Conservation (phyloP, 2,888 invertebrate genomes). For the Salpingus planirostris region DNA sequence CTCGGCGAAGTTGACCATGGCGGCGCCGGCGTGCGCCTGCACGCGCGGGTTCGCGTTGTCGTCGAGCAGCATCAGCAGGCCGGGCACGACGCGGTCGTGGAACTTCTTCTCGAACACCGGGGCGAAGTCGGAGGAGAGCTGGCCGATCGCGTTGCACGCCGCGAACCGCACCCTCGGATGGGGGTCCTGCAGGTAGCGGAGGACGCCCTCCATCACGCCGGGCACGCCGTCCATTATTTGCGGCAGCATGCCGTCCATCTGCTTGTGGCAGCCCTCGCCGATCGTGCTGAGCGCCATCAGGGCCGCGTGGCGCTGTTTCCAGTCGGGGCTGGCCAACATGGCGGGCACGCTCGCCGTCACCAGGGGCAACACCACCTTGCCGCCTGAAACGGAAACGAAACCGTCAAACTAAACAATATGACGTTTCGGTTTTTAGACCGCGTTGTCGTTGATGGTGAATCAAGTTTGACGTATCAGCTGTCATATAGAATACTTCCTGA, state of each 20-base stretch:
- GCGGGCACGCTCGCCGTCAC: conserved; percentile 72
- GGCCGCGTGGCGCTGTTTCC: conserved; percentile 91
- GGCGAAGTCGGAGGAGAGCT: conserved; percentile 98
- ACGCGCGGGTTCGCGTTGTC: conserved; percentile 90
- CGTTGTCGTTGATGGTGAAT: too few species aligned
- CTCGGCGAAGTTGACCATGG: conserved; percentile 98
- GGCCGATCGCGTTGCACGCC: conserved; percentile 96
- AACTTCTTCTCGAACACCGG: conserved; percentile 96
- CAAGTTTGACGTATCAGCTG: too few species aligned
- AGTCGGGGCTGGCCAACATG: conserved; percentile 76
- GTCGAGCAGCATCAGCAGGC: conserved; percentile 77
- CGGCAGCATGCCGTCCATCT: conserved; percentile 93
- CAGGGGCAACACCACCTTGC: conserved; percentile 78
- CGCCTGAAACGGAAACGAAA: too few species aligned
- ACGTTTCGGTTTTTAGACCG: too few species aligned
- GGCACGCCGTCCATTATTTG: conserved; percentile 83
- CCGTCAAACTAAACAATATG: too few species aligned
- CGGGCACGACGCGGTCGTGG: conserved; percentile 91
- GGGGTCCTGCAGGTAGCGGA: conserved; percentile 45
- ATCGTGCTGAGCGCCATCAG: conserved; percentile 98
- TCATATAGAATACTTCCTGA: too few species aligned
- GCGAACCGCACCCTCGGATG: conserved; percentile 93
- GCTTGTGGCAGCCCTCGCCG: conserved; percentile 97
- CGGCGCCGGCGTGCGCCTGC: conserved; percentile 80
- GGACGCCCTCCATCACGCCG: conserved; percentile 37